Evolutionary conservation across 2,797 vertebrate species (phyloP).

Genomic region (Leucoraja ocellata): DNA sequence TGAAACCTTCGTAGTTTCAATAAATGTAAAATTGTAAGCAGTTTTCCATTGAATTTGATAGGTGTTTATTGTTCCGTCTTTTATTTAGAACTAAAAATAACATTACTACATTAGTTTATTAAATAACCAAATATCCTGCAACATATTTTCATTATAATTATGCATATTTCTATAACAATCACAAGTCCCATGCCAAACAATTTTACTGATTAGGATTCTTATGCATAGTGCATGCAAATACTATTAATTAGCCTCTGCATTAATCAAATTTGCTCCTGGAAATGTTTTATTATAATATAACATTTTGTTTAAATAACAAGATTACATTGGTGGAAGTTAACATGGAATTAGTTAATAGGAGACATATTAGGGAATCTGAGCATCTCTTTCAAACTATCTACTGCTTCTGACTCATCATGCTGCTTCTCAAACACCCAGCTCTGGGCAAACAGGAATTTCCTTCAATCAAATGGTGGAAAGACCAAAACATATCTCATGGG

Average conservation of each 20-base stretch:
- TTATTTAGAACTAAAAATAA: neutral
- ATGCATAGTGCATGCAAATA: neutral
- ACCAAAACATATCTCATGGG: too few relatives aligned
- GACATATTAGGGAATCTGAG: neutral
- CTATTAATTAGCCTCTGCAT: neutral
- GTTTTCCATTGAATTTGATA: neutral
- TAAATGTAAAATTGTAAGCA: neutral
- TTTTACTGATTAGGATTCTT: neutral
- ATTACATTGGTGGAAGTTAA: neutral
- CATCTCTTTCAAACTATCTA: too few relatives aligned
- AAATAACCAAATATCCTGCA: neutral
- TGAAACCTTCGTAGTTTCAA: neutral
- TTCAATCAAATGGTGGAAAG: too few relatives aligned
- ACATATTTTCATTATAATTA: neutral
- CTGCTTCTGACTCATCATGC: too few relatives aligned
- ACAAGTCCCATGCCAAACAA: neutral
- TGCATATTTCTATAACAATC: neutral
- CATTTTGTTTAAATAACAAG: neutral
- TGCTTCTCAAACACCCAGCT: too few relatives aligned
- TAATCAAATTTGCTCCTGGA: neutral
- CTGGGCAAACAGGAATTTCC: too few relatives aligned
- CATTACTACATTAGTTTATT: neutral
- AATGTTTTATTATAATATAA: neutral
- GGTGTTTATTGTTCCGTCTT: neutral
- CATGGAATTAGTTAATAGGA: neutral